Evolutionary conservation across 2,888 invertebrate genomes (phyloP), one percentile per base, ranked within the genome.

Genomic region (Stenolophus ochropezus): DNA sequence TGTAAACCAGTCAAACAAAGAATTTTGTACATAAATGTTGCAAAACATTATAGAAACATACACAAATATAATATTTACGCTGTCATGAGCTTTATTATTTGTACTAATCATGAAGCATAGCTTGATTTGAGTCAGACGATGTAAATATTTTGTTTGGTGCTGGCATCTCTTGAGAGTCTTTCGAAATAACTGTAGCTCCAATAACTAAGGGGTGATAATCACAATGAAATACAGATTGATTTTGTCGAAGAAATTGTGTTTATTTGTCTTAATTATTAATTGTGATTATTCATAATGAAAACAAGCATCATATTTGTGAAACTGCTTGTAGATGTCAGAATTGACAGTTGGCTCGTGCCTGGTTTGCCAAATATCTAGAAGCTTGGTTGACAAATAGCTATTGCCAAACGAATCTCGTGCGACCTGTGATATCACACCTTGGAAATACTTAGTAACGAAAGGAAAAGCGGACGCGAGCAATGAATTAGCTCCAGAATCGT

Each of bases 271-370:
- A 56, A 42, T 56, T 76, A 18, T 58, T 27, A 53, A 25, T 11
- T 42, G 14, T 71, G 21, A 18, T n/a, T 42, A 71, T 73, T 49
- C 49, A 20, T 47, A 14, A 23, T 20, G 18, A 23, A 20, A 73
- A 73, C 47, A 42, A 18, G 20, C 42, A 25, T 27, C 65, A 23
- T 23, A 61, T 77, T 77, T 33, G 25, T 61, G 11, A 77, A 77
- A 47, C 56, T 20, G 25, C 23, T 21, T 49, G 4, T 77, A 61
- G 47, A 77, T 65, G 65, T 77, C 65, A 77, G 65, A 77, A 77
- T 71, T 79, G 79, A 79, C 79, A 81, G 18, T 47, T 81, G 65
- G 65, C 81, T 42, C 81, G 81, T 81, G 81, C 75, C 81, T 65
- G 65, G 33, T 18, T 81, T 81, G 81, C 73, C 81, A 75, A 56